Conservation (phyloP, 2,113 vertebrate genomes). For the Charadrius vociferus region DNA sequence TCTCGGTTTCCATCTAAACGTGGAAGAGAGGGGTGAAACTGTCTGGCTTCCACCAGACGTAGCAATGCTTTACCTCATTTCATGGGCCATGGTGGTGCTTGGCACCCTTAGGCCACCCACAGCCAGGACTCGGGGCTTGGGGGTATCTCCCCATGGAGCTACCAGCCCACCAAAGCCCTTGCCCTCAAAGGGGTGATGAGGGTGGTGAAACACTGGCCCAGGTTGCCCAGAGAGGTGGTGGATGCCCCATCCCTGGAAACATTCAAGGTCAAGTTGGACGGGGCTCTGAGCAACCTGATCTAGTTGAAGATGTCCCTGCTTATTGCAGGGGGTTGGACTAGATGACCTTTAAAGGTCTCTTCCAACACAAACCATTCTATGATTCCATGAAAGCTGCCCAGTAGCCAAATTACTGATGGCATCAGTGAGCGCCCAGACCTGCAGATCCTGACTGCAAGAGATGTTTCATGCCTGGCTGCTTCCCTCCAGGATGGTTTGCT, state of each 20-base stretch:
- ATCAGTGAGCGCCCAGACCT: background rate
- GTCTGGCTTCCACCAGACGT: background rate
- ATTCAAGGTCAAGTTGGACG: background rate
- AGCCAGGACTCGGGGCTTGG: accelerated
- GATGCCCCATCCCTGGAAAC: background rate
- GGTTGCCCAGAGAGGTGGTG: background rate
- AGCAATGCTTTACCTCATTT: accelerated
- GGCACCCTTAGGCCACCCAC: background rate
- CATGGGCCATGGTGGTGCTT: background rate
- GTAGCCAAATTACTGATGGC: background rate
- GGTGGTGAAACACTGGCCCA: background rate
- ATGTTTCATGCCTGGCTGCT: background rate
- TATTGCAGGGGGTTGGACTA: background rate
- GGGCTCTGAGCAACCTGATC: background rate
- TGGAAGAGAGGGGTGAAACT: background rate
- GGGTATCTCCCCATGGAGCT: background rate
- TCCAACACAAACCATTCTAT: background rate
- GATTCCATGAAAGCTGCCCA: background rate
- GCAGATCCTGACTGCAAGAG: background rate
- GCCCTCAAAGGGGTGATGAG: background rate
- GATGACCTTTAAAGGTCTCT: background rate
- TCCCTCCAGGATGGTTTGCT: background rate
- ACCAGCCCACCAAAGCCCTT: background rate
- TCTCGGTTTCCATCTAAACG: background rate
- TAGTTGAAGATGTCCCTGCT: background rate